Conservation (phyloP, 1,140 invertebrate genomes). For the Drosophila parabipectinata region DNA sequence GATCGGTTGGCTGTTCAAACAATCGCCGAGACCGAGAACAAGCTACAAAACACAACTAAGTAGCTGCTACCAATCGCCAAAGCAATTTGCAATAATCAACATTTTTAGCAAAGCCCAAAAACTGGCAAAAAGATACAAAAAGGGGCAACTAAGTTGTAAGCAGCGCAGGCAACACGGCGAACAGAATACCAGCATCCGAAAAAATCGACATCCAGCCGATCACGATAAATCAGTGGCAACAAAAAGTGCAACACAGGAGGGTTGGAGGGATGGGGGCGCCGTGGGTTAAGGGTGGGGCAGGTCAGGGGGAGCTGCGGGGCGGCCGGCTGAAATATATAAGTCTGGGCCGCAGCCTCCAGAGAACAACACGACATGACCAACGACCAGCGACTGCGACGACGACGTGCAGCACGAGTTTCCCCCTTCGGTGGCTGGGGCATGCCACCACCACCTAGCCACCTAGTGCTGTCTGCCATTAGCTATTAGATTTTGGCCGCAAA, state of each 20-base stretch:
- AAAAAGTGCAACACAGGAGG: constrained; percentile 37
- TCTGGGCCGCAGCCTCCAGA: constrained; percentile 62
- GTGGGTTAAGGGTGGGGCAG: neutral
- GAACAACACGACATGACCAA: constrained; percentile 79
- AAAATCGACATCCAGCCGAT: constrained; percentile 77
- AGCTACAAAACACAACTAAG: constrained; percentile 76
- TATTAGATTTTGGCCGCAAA: neutral
- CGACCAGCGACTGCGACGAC: constrained; percentile 61
- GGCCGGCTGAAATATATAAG: constrained; percentile 54
- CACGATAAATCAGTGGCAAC: constrained; percentile 80
- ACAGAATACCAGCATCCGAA: constrained; percentile 45
- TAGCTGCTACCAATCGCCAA: constrained; percentile 81
- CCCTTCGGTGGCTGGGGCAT: constrained; percentile 30
- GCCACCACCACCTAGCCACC: constrained; percentile 39
- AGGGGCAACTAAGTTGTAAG: constrained; percentile 65
- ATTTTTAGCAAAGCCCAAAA: constrained; percentile 69
- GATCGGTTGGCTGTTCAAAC: constrained; percentile 66
- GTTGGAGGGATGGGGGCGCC: neutral
- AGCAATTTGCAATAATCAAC: constrained; percentile 82
- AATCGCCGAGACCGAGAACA: constrained; percentile 77
- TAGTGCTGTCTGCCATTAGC: constrained; percentile 10
- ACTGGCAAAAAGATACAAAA: constrained; percentile 20
- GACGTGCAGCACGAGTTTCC: constrained; percentile 78
- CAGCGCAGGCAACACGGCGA: constrained; percentile 34
- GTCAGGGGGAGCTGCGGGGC: constrained; percentile 17